Evolutionary conservation across 1,140 invertebrate genomes (phyloP).

Genomic region (Heliothis subflexa): DNA sequence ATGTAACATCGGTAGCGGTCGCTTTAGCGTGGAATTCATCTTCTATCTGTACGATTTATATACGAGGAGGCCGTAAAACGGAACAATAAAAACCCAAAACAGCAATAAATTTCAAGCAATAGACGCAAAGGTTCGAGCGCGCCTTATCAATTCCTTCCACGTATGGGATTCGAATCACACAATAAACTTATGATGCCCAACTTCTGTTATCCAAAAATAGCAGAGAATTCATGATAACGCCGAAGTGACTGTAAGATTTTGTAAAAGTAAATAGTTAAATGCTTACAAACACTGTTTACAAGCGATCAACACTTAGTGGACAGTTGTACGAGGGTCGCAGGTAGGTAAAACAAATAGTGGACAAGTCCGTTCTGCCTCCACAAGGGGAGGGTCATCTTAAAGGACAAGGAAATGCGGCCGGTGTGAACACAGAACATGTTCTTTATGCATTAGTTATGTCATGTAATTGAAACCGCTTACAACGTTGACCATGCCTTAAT

Average conservation of each 20-base stretch:
- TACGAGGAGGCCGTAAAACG: slow-evolving; percentile 85
- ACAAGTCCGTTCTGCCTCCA: slow-evolving; percentile 70
- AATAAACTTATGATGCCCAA: slow-evolving; percentile 82
- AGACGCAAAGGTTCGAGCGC: slow-evolving; percentile 85
- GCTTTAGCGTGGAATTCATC: slow-evolving; percentile 76
- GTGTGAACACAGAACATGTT: slow-evolving; percentile 67
- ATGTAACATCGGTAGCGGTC: slow-evolving; percentile 72
- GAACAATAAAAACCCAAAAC: slow-evolving; percentile 88
- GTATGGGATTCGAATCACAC: slow-evolving; percentile 80
- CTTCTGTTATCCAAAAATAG: slow-evolving; percentile 44
- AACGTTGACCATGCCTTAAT: slow-evolving; percentile 66
- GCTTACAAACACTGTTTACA: slow-evolving; percentile 75
- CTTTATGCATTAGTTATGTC: slow-evolving; percentile 82
- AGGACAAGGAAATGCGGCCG: slow-evolving; percentile 76
- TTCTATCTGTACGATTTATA: slow-evolving; percentile 86
- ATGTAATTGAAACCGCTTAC: slow-evolving; percentile 79
- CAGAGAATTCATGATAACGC: not conserved
- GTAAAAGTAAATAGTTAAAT: slow-evolving; percentile 67
- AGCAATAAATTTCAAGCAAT: slow-evolving; percentile 87
- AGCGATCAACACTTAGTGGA: slow-evolving; percentile 83
- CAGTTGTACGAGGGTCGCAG: slow-evolving; percentile 77
- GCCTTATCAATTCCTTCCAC: slow-evolving; percentile 86
- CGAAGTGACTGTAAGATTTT: slow-evolving; percentile 33
- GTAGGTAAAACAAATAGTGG: slow-evolving; percentile 80
- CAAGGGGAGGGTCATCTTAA: slow-evolving; percentile 76